phyloP scores from a whole-genome alignment of 1,140 invertebrate genomes.

The Yoshiicerus persimilis region DNA sequence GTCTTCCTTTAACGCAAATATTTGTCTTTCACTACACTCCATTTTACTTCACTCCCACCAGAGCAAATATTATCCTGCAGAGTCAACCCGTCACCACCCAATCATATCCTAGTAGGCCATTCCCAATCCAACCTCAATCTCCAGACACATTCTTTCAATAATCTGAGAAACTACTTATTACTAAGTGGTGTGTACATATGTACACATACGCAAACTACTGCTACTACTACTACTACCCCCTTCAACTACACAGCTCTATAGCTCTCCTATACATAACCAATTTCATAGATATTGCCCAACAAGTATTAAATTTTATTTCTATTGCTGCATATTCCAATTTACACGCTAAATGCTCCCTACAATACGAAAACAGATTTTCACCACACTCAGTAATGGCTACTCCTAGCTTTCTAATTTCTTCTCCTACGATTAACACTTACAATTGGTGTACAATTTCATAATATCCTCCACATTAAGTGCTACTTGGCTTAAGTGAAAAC shows the following conservation, averaged over 20 bases:
- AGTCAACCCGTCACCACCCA: neutral
- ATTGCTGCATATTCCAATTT: too few species aligned
- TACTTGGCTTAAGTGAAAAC: too few species aligned
- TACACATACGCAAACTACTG: too few species aligned
- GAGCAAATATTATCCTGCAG: neutral
- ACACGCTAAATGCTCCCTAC: neutral
- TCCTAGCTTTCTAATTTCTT: neutral
- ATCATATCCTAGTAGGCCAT: neutral
- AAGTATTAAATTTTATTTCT: too few species aligned
- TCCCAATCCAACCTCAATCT: neutral
- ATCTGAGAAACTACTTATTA: too few species aligned
- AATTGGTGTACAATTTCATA: too few species aligned
- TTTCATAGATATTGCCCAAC: too few species aligned
- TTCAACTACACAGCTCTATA: too few species aligned
- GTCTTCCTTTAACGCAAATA: conserved; percentile 2
- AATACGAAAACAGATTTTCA: neutral
- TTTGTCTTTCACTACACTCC: conserved; percentile 6
- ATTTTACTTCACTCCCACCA: neutral
- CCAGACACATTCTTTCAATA: neutral
- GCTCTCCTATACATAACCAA: too few species aligned
- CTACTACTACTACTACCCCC: too few species aligned
- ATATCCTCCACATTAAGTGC: too few species aligned
- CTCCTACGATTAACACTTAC: neutral
- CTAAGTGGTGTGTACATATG: too few species aligned
- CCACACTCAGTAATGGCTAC: neutral